Base-by-base conservation (phyloP, 1,140 invertebrate species). In the Papilio helenus region DNA sequence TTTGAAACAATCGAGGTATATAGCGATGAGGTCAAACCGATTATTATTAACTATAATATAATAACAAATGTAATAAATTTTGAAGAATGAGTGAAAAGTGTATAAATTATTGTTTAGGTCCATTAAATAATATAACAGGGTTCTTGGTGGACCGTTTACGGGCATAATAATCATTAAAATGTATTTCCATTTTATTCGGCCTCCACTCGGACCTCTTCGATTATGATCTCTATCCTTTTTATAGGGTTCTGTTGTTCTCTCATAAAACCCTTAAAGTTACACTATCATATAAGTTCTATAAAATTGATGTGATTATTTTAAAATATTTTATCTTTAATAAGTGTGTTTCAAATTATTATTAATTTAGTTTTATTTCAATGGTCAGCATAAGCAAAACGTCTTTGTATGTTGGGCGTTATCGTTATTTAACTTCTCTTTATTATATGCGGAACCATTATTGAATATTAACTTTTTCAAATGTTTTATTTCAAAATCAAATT, bases 111-210 rank as follows among this genome's bases (percentile, higher is more conserved):
- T 88, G 87, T 86, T 86, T 86, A 87, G 85, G 85, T 83, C 85
- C 85, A 87, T 84, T 88, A 88, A 89, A 90, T 88, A 88, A 86
- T 84, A 90, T 87, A 84, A 85, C 80, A 88, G 85, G 80, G 88
- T 89, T 89, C 81, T 85, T 76, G 83, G 85, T 85, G 83, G 92
- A 92, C 82, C 91, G 90, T 92, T 94, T 93, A 92, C 85, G 91
- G 90, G 84, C 87, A 94, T 94, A 92, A 94, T 94, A 93, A 94
- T 94, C 91, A 93, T 92, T 94, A 94, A 94, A 90, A 90, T 89
- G 86, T 90, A 90, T 92, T 92, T 85, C 88, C 89, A 90, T 92
- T 92, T 93, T 91, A 92, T 94, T 92, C 86, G 88, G 89, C 81
- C 90, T 88, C 86, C 81, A 91, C 87, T 91, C 87, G 84, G 82